Base-by-base conservation (phyloP, 2,888 invertebrate genomes). In the Tenthredo livida region DNA sequence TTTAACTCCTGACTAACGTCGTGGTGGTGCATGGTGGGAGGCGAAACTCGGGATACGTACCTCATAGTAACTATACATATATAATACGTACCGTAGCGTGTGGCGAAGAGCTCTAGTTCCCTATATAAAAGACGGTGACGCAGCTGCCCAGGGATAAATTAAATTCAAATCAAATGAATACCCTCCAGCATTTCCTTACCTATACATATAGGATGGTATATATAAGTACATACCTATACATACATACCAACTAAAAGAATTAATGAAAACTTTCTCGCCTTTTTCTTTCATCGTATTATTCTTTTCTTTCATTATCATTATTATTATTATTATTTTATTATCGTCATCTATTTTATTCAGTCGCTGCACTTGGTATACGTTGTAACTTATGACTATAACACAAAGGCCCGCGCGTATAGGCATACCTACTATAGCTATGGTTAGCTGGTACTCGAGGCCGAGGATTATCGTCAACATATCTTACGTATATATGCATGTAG, bases 401-500 rank as follows among this genome's bases (percentile, higher is more conserved):
- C 67, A 33, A 67, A 33, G 15, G 25, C 25, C 33, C 15, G 67
- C 5, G 25, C 17, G 12, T 29, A 29, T 67, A 33, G 33, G 12
- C 17, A 33, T 33, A 33, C 33, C 2, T 4, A 33, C 33, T 33
- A 33, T 2, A 33, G 2, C 4, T 33, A 33, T 33, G 67, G 15
- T 33, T 67, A 67, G 47, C 15, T 15, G 67, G 33, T 40, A 43
- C 72, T 73, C 40, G 43, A 73, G 72, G 40, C 72, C 6, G 17
- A 40, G n/a, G 72, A 73, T 73, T 73, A 73, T 43, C 43, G 72
- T n/a, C 12, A 40, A 73, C 72, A 73, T 73, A 40, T 73, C 72
- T 40, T 40, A 25, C 43, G 21, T 43, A 73, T 17, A 10, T n/a
- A 43, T 17, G n/a, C 25, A 50, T 50, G 75, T 50, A 50, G 47